Evolutionary conservation across 2,797 vertebrate genomes (phyloP), one percentile per base, ranked within the genome.

Genomic region (Spatula clypeata): DNA sequence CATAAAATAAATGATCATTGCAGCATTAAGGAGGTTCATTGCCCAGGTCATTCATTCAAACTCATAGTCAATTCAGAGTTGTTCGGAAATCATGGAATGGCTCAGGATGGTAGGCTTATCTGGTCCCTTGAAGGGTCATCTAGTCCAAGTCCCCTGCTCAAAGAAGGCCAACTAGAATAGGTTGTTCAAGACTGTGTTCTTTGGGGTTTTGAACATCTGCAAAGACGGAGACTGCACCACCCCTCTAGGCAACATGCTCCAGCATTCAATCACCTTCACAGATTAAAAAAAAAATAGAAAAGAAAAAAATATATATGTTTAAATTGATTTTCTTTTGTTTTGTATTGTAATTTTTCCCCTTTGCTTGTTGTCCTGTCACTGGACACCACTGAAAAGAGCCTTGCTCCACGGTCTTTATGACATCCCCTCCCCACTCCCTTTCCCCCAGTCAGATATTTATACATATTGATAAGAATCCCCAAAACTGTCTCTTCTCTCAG

Each of bases 1-100:
- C 86, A 92, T 97, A 96, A 96, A 95, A 8, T 72, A 91, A 65
- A 79, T 54, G 1, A 85, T 85, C 87, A 94, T 83, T 94, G 86
- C 79, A 88, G 73, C 83, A 90, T 73, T 79, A 79, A 91, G 85
- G 91, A 94, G 11, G 91, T 93, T 91, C 62, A 75, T 90, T 94
- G 87, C 77, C 66, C 65, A 2, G 2, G 26, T 86, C 58, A 65
- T 80, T 86, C 80, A 87, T 84, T 92, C 40, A 76, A 87, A 85
- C 45, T 80, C 90, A 55, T 74, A 70, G 54, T 79, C 76, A 79
- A 55, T 13, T 19, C 60, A 24, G 67, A 69, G 69, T 15, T 94
- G 62, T 75, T 65, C 42, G 34, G 21, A 17, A 83, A 31, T 69
- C 54, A 55, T 2, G 34, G 76, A 83, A 79, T 24, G 58, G 72